Base-by-base conservation (phyloP, 2,797 vertebrate genomes). In the Pterois miles region DNA sequence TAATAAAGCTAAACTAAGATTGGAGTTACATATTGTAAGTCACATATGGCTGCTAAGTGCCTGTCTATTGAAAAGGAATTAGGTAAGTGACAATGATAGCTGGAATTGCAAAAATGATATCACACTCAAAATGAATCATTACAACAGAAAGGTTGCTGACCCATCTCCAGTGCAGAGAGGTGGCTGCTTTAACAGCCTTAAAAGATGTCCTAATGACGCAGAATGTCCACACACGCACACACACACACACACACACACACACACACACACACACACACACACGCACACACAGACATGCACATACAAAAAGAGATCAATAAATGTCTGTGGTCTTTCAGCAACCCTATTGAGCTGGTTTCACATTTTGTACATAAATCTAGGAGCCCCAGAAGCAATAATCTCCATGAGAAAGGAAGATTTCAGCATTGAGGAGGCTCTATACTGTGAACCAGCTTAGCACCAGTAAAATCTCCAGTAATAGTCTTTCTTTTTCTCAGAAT, bases 351-450 rank as follows among this genome's bases (percentile, higher is more conserved):
- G 78, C 54, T 71, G 54, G 34, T 66, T 57, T 62, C 65, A 31
- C 31, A 52, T 33, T 74, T 65, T 74, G 75, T 31, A 20, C 62
- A 75, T 71, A 81, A 86, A 78, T 80, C 73, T 58, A 13, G 43
- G 58, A 74, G 74, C 36, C 8, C 27, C 69, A 86, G 43, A 63
- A 54, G 65, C 53, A 11, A 25, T 74, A 69, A 75, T 86, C 83
- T 87, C 71, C 52, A 82, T 80, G 82, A 80, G 84, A 81, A 85
- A 86, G 62, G 23, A 69, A 48, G 74, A 65, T 62, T 83, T 38
- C 43, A n/a, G 33, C 60, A 16, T 2, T 33, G 46, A 52, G 56
- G 38, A 81, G 57, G 13, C 56, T 70, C 62, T 34, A 22, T 27
- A 53, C 23, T 57, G 54, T 74, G 64, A 77, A 22, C 46, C 46